These are phyloP conservation scores for Chelidonichthys spinosus DNA, from an alignment of 2,797 vertebrate species.

Conservation along the genomic window DNA sequence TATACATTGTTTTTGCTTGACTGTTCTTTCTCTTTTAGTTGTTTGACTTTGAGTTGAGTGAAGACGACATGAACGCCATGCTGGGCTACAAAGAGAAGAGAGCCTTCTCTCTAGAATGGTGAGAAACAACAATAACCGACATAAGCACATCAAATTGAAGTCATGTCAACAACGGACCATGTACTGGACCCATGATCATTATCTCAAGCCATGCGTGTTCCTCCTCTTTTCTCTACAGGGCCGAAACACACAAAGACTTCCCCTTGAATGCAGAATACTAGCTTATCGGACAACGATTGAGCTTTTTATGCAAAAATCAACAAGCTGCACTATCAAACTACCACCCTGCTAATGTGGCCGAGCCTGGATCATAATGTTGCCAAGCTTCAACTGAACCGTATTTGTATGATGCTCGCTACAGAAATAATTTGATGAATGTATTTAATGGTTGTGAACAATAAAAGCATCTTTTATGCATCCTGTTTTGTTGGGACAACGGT, in stretches of 20 bases:
- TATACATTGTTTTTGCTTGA: not conserved
- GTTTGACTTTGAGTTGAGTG: slow-evolving; percentile 88
- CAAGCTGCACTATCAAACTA: not conserved
- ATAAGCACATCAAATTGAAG: no score
- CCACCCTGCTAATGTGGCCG: not conserved
- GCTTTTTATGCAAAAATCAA: not conserved
- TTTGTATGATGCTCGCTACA: not conserved
- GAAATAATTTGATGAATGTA: not conserved
- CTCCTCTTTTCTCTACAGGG: slow-evolving; percentile 62
- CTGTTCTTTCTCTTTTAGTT: slow-evolving; percentile 75
- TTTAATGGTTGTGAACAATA: not conserved
- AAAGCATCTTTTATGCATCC: not conserved
- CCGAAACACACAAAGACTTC: slow-evolving; percentile 77
- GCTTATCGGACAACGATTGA: slow-evolving; percentile 5
- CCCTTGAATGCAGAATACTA: slow-evolving; percentile 76
- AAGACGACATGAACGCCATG: slow-evolving; percentile 86
- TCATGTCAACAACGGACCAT: not conserved
- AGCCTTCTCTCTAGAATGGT: slow-evolving; percentile 76
- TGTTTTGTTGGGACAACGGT: not conserved
- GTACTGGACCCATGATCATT: not conserved
- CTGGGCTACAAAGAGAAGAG: slow-evolving; percentile 85
- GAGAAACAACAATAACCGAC: slow-evolving; percentile 34
- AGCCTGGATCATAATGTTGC: not conserved
- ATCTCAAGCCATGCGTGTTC: not conserved
- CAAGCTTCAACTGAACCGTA: not conserved